Evolutionary conservation across 1,140 invertebrate species (phyloP), one percentile per base, ranked within the genome.

Genomic region (Drosophila gunungcola): DNA sequence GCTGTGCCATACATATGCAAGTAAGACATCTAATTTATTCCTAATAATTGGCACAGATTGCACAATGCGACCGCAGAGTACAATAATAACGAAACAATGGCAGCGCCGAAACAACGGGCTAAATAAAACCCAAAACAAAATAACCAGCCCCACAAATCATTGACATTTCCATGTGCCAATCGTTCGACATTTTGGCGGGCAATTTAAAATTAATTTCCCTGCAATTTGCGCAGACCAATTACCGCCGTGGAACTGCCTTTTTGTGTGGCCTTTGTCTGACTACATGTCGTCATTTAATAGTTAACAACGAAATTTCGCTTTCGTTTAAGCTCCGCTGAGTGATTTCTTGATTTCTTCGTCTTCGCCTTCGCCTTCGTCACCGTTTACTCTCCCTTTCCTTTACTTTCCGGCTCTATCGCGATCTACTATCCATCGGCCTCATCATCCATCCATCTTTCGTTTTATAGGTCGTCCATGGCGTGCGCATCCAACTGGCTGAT

Each of bases 381-480:
- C 27, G 39, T 41, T 45, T 16, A 34, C 65, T 67, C 12, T 39
- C 25, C 38, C 46, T 65, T 51, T 62, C 34, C 41, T 12, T 10
- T 9, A 10, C 57, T 29, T 7, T 39, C 61, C 16, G 10, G 9
- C 41, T 34, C 12, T 63, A 34, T 25, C 13, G 13, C 42, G 7
- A 25, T 25, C 29, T 32, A 29, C 12, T 27, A 52, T 42, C 54
- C 29, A 51, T 32, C 52, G 12, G 32, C 11, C 55, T 63, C 78
- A 51, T 61, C 67, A 27, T 55, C 58, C 41, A 52, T 67, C 65
- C 60, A 27, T 73, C 43, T 11, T 2, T 61, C 54, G 48, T 36
- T 70, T 88, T 80, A 63, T 94, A 98, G 97, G 95, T 98, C 36
- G 94, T 98, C 43, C 95, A 97, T 83, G 96, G 96, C 61, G 97